Conservation (phyloP, 1,140 invertebrate genomes). For the Pollicipes pollicipes region DNA sequence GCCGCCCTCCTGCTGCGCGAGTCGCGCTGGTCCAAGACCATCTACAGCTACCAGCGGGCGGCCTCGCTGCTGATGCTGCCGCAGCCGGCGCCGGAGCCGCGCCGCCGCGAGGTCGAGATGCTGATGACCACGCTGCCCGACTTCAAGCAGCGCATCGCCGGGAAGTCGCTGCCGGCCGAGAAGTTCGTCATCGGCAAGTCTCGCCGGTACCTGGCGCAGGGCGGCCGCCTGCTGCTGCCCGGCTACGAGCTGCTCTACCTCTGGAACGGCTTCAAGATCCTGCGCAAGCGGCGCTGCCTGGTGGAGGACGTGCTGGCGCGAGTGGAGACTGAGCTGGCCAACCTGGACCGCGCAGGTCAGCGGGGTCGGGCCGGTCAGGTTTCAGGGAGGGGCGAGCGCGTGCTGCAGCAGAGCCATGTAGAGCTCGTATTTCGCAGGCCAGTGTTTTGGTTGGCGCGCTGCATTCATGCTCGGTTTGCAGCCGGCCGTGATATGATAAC, state of each 20-base stretch:
- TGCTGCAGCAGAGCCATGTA: constrained; percentile 6
- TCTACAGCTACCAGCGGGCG: constrained; percentile 78
- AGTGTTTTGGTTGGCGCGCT: neutral
- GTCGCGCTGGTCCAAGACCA: constrained; percentile 77
- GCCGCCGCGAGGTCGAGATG: constrained; percentile 31
- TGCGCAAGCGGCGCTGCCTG: constrained; percentile 48
- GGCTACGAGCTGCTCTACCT: constrained; percentile 75
- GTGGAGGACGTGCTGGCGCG: constrained; percentile 49
- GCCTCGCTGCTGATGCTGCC: constrained; percentile 51
- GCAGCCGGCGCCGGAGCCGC: constrained; percentile 20
- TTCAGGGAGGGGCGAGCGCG: no score
- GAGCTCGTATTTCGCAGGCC: neutral
- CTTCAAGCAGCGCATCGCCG: constrained; percentile 76
- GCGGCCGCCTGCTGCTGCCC: constrained; percentile 53
- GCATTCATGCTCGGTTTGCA: no score
- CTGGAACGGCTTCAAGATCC: constrained; percentile 80
- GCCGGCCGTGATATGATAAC: no score
- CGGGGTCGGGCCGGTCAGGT: no score
- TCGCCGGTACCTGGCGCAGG: constrained; percentile 54
- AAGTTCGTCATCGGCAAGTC: constrained; percentile 81
- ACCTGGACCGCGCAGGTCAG: constrained; percentile 22
- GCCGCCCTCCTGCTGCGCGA: constrained; percentile 50
- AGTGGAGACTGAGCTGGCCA: constrained; percentile 43
- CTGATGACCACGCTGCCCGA: constrained; percentile 29
- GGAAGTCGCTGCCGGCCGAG: constrained; percentile 90